phyloP scores from a whole-genome alignment of 2,797 vertebrate genomes.

The Enteromius anoplus region DNA sequence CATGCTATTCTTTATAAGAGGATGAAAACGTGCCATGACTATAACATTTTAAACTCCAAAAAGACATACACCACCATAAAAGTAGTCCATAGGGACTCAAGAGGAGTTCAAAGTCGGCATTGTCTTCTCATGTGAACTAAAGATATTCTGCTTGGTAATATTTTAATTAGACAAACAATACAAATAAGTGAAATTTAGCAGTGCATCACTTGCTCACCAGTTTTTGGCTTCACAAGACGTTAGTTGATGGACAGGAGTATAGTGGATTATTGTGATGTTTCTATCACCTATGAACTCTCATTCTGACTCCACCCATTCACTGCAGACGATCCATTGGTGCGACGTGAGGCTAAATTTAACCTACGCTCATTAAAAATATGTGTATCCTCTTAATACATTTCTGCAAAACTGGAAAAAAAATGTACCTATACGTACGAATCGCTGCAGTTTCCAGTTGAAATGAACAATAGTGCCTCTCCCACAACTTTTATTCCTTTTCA shows the following conservation, averaged over 20 bases:
- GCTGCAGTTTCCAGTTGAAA: no score
- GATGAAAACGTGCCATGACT: neutral
- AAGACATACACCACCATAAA: neutral
- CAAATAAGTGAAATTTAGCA: neutral
- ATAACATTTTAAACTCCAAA: neutral
- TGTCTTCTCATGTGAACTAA: neutral
- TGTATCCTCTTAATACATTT: no score
- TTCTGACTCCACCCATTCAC: neutral
- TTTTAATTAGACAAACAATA: neutral
- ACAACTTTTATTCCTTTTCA: no score
- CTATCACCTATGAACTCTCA: neutral
- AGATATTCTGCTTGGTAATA: neutral
- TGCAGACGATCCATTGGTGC: neutral
- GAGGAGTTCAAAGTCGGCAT: neutral
- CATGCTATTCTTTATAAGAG: neutral
- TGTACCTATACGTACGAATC: no score
- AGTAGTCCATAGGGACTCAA: neutral
- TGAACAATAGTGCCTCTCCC: no score
- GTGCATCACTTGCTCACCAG: neutral
- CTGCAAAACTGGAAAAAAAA: no score
- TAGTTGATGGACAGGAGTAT: neutral
- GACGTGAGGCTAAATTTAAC: neutral
- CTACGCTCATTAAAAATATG: no score
- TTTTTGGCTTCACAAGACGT: neutral
- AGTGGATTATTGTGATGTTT: neutral